A percentile compares a stretch with the other conserved stretches of the same genome.
Conservation (phyloP, 2,113 vertebrate species). For the Trogon surrucura region DNA sequence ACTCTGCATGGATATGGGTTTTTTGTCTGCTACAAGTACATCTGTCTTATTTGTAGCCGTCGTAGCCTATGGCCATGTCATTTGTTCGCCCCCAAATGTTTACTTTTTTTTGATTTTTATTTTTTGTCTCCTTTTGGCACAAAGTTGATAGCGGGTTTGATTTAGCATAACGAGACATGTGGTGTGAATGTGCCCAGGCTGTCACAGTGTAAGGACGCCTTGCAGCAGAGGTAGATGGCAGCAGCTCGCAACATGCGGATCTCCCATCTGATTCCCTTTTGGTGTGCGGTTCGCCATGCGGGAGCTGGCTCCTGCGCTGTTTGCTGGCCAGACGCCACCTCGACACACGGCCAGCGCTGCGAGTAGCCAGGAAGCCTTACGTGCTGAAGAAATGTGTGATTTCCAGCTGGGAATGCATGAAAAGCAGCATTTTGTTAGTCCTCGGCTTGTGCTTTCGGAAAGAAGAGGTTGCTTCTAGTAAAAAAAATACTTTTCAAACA, state of each 20-base stretch:
- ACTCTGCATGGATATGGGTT: not conserved
- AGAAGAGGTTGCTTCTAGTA: too few species aligned
- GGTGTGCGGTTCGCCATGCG: not conserved
- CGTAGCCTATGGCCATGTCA: not conserved
- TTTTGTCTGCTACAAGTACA: not conserved
- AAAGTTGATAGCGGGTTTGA: not conserved
- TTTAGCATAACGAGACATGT: not conserved
- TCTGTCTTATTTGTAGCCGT: not conserved
- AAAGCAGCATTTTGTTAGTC: not conserved
- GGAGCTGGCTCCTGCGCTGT: not conserved
- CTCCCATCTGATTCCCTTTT: not conserved
- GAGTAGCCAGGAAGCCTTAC: not conserved
- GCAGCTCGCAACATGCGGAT: not conserved
- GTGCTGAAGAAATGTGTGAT: not conserved
- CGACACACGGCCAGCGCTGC: accelerated
- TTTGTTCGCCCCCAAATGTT: not conserved
- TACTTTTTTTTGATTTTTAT: not conserved
- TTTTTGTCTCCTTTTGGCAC: not conserved
- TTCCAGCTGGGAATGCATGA: not conserved
- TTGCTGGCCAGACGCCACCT: not conserved
- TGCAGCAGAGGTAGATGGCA: not conserved
- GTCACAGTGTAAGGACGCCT: not conserved
- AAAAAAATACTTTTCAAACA: not conserved
- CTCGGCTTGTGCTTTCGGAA: not conserved
- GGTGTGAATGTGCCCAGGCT: not conserved